A percentile compares a stretch with the other conserved stretches of the same genome.
phyloP scores from a whole-genome alignment of 2,113 vertebrate species.

The Condylura cristata region DNA sequence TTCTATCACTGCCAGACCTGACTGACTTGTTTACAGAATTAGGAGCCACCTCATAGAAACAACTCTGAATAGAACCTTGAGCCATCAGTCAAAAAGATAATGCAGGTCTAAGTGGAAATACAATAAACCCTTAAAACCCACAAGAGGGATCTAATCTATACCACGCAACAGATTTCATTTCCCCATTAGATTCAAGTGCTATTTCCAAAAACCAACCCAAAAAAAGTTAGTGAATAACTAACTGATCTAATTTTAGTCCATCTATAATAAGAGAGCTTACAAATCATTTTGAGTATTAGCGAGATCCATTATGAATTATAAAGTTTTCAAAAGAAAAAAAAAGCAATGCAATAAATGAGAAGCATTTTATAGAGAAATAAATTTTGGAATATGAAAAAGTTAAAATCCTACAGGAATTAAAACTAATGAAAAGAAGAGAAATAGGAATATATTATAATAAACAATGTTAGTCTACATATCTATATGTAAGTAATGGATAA shows the following conservation, averaged over 20 bases:
- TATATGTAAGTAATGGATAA: conserved; percentile 1
- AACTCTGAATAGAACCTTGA: background rate
- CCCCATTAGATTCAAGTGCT: background rate
- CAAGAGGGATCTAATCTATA: background rate
- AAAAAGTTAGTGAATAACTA: too few species aligned
- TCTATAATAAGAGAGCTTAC: background rate
- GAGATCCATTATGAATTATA: background rate
- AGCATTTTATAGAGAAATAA: conserved; percentile 32
- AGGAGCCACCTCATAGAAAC: background rate
- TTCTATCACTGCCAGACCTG: background rate
- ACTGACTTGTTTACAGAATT: background rate
- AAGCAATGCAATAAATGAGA: background rate
- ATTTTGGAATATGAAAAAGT: background rate
- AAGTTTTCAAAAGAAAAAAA: conserved; percentile 31
- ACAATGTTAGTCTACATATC: background rate
- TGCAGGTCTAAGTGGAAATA: conserved; percentile 23
- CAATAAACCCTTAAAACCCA: background rate
- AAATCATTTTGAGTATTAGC: background rate
- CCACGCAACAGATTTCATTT: background rate
- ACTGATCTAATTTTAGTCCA: background rate
- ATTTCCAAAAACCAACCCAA: background rate
- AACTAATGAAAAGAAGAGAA: background rate
- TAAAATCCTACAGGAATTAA: conserved; percentile 34
- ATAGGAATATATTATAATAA: background rate
- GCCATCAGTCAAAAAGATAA: background rate